Evolutionary conservation across 2,797 vertebrate species (phyloP).

Genomic region (Somateria mollissima): DNA sequence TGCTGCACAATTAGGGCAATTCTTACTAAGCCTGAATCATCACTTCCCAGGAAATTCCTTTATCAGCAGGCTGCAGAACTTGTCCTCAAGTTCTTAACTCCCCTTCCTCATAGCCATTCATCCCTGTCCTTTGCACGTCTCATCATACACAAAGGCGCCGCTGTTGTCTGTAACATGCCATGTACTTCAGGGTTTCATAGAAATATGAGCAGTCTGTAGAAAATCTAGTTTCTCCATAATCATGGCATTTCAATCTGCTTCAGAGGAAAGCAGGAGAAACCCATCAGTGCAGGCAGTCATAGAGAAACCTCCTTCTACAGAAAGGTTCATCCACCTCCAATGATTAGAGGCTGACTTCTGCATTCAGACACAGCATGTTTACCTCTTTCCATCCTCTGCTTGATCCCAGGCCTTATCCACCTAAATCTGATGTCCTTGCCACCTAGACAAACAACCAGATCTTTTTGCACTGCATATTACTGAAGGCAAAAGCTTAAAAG

Average conservation of each 20-base stretch:
- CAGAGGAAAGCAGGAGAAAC: background rate
- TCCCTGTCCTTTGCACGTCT: rapidly evolving
- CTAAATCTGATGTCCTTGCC: background rate
- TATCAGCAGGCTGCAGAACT: background rate
- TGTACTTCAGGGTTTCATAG: background rate
- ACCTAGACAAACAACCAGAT: background rate
- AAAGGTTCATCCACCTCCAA: background rate
- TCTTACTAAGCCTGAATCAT: background rate
- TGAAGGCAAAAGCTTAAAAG: background rate
- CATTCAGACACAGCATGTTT: background rate
- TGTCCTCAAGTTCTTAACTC: background rate
- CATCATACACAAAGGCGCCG: background rate
- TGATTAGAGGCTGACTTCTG: background rate
- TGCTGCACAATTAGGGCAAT: background rate
- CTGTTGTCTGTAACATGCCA: background rate
- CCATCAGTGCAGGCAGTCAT: background rate
- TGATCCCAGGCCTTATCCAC: background rate
- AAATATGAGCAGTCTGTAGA: background rate
- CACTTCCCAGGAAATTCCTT: background rate
- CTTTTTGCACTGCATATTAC: background rate
- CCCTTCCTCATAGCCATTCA: background rate
- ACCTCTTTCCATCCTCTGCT: background rate
- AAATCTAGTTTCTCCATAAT: background rate
- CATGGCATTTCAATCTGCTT: background rate
- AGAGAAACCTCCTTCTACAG: background rate